These are phyloP conservation scores for Emmelina monodactyla DNA, from an alignment of 2,888 invertebrate genomes.

Conservation along the genomic window DNA sequence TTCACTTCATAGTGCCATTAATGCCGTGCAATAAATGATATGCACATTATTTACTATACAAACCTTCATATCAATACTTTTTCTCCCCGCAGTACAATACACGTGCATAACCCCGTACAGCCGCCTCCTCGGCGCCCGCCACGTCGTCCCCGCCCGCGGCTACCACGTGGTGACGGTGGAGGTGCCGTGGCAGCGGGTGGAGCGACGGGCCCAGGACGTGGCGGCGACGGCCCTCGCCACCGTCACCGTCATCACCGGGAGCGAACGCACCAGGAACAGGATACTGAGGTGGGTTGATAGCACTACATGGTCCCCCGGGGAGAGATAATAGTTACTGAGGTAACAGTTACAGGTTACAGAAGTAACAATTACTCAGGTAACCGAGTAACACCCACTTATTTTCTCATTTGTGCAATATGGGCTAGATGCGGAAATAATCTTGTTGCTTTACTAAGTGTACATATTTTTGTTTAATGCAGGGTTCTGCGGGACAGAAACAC, in stretches of 20 bases:
- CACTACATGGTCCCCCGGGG: not conserved
- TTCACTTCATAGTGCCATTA: too few species aligned
- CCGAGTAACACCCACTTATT: too few species aligned
- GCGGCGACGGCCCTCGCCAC: slow-evolving; percentile 33
- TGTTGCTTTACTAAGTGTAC: too few species aligned
- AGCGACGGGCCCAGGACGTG: slow-evolving; percentile 29
- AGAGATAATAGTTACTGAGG: too few species aligned
- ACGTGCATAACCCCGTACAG: slow-evolving; percentile 22
- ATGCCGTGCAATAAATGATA: too few species aligned
- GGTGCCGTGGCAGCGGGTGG: slow-evolving; percentile 37
- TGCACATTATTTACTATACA: too few species aligned
- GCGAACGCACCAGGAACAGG: slow-evolving; percentile 36
- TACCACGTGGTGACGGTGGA: slow-evolving; percentile 27
- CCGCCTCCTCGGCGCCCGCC: slow-evolving; percentile 24
- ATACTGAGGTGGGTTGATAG: slow-evolving; percentile 33
- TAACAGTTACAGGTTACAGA: too few species aligned
- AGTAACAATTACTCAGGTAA: too few species aligned
- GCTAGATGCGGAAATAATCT: too few species aligned
- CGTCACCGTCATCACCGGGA: slow-evolving; percentile 40
- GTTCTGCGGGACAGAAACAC: slow-evolving; percentile 32
- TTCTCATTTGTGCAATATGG: too few species aligned
- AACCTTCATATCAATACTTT: not conserved
- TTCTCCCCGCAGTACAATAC: slow-evolving; percentile 36
- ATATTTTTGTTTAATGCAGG: too few species aligned
- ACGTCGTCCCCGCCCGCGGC: slow-evolving; percentile 26